Evolutionary conservation across 2,113 vertebrate species (phyloP), one percentile per base, ranked within the genome.

Genomic region (Sylvilagus bachmani): DNA sequence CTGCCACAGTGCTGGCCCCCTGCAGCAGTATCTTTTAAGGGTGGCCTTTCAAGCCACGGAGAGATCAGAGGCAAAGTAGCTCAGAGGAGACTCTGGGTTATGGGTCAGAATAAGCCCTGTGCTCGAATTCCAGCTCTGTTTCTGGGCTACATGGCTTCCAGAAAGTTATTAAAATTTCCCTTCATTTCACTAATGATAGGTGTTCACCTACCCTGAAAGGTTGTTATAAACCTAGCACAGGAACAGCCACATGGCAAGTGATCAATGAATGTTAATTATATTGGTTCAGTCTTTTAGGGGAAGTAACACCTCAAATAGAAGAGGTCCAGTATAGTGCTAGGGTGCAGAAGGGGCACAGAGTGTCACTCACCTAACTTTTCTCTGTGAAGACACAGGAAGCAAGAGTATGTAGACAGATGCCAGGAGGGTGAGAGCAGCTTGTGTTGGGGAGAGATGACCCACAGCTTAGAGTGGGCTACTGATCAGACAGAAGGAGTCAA

Each of bases 61-160:
- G 82, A 90, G 14, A 31, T 29, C 66, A 71, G 61, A 85, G 53
- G 22, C n/a, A 89, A 51, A 74, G 61, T 3, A 71, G 55, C 36
- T 95, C 64, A 66, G n/a, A 78, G 70, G n/a, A 89, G 51, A 92
- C 17, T 31, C 29, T 16, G 38, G 74, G 77, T 22, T 85, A n/a
- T 6, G 10, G 19, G 51, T 93, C 79, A 77, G n/a, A 61, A 71
- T 0, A 71, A 51, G 27, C 66, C 13, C 49, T 44, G 21, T 58
- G n/a, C 80, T 93, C 86, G 80, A 80, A 78, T 19, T 33, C 33
- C 31, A 84, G 21, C 3, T 58, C 71, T 31, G 12, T 14, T 69
- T 74, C 67, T 11, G 36, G 79, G 64, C 51, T 84, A 5, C 0
- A 2, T 49, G 31, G 49, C 69, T 86, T 86, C 51, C 49, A 86